Conservation (phyloP, 2,888 invertebrate genomes). For the Geophilus truncorum region DNA sequence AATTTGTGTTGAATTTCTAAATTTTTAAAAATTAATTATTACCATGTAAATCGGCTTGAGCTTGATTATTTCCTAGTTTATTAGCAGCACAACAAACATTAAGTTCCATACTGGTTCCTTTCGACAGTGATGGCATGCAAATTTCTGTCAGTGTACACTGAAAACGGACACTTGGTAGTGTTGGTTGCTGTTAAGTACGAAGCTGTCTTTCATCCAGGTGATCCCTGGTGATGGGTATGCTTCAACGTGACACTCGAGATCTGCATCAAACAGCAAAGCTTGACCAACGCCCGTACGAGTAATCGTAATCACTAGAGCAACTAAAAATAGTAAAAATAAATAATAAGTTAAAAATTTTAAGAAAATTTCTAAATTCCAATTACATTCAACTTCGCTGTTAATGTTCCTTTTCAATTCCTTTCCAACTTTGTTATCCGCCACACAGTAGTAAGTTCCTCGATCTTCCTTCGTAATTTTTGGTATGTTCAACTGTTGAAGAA, state of each 20-base stretch:
- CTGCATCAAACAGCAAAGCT: conserved; percentile 90
- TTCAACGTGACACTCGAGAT: conserved; percentile 88
- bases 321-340: conserved; percentile 35
- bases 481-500: no score
- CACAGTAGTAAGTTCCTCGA: conserved; percentile 88
- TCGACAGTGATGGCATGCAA: no score
- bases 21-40: no score
- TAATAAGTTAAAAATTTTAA: background rate
- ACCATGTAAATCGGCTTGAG: no score
- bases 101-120: no score
- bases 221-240: conserved; percentile 92
- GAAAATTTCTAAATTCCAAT: no score
- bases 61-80: no score
- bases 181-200: no score
- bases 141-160: no score
- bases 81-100: no score
- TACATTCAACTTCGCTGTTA: conserved; percentile 66
- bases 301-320: conserved; percentile 75
- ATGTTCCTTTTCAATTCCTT: conserved; percentile 62
- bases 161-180: no score
- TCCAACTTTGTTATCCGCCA: conserved; percentile 53
- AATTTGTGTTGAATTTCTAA: no score
- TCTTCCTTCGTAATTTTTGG: conserved; percentile 76
- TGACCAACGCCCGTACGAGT: conserved; percentile 72
- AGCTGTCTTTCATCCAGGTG: conserved; percentile 80